phyloP scores from a whole-genome alignment of 1,140 invertebrate species.

The Bombus balteatus region DNA sequence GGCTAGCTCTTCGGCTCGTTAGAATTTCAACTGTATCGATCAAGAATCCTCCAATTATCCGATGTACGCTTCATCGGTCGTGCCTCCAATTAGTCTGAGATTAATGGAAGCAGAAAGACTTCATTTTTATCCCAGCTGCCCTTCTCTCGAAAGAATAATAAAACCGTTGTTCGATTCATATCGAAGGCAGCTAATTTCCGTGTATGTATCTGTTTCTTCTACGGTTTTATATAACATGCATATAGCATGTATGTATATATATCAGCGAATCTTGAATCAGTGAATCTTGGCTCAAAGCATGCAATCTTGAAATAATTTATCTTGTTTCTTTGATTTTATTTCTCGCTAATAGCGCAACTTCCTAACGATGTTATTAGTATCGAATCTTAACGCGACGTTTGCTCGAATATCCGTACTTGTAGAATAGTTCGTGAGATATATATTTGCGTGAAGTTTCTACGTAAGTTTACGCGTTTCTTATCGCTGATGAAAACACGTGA shows the following conservation, averaged over 20 bases:
- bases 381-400: too few relatives aligned
- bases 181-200: not conserved
- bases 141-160: not conserved
- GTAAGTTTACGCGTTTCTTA: too few relatives aligned
- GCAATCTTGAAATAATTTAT: not conserved
- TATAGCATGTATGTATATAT: not conserved
- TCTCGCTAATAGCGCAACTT: too few relatives aligned
- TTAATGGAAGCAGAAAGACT: conserved; percentile 2
- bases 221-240: fast-evolving
- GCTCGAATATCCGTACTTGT: too few relatives aligned
- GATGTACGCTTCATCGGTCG: not conserved
- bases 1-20: conserved; percentile 18
- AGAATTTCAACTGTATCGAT: conserved; percentile 20
- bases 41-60: conserved; percentile 39
- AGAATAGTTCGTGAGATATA: too few relatives aligned
- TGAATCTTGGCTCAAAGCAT: not conserved
- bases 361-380: too few relatives aligned
- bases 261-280: not conserved
- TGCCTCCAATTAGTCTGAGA: conserved; percentile 30
- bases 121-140: not conserved
- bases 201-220: too few relatives aligned
- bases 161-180: not conserved
- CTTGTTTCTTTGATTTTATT: not conserved
- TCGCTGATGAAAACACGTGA: not conserved
- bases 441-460: too few relatives aligned